These are phyloP conservation scores for Catagonus wagneri DNA, from an alignment of 2,113 vertebrate genomes.

Conservation along the genomic window DNA sequence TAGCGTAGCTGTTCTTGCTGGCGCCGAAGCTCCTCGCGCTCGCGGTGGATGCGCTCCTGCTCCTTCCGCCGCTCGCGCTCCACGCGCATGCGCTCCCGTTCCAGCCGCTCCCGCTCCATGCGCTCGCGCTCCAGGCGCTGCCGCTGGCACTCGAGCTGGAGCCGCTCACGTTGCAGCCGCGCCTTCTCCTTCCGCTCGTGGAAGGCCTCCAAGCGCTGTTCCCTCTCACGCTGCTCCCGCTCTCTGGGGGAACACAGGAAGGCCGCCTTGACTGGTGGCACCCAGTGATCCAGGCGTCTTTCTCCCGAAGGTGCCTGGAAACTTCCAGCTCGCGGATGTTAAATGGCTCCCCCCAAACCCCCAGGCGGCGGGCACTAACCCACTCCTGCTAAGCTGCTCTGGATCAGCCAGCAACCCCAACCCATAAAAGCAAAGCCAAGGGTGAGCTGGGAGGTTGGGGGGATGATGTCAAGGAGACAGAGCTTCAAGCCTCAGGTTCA, in stretches of 20 bases:
- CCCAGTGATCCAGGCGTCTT: accelerated
- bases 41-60: conserved; percentile 96
- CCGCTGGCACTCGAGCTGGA: conserved; percentile 93
- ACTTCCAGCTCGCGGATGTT: background rate
- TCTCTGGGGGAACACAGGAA: conserved; percentile 81
- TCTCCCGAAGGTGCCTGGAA: background rate
- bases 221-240: conserved; percentile 91
- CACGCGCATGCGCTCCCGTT: conserved; percentile 94
- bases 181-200: conserved; percentile 94
- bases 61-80: conserved; percentile 95
- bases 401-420: background rate
- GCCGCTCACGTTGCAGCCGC: conserved; percentile 91
- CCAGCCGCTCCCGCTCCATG: conserved; percentile 94
- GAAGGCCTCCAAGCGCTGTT: conserved; percentile 93
- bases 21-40: conserved; percentile 95
- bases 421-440: too few relatives aligned
- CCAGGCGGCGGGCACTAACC: background rate
- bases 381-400: background rate
- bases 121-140: conserved; percentile 95
- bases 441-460: background rate
- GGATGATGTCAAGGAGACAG: background rate
- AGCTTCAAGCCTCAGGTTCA: background rate
- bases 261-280: background rate
- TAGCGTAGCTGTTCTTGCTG: conserved; percentile 97
- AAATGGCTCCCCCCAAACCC: background rate